Percentiles rank a stretch among this genome's conserved stretches.
phyloP scores from a whole-genome alignment of 2,888 invertebrate genomes.

The Ormyrus pomaceus region DNA sequence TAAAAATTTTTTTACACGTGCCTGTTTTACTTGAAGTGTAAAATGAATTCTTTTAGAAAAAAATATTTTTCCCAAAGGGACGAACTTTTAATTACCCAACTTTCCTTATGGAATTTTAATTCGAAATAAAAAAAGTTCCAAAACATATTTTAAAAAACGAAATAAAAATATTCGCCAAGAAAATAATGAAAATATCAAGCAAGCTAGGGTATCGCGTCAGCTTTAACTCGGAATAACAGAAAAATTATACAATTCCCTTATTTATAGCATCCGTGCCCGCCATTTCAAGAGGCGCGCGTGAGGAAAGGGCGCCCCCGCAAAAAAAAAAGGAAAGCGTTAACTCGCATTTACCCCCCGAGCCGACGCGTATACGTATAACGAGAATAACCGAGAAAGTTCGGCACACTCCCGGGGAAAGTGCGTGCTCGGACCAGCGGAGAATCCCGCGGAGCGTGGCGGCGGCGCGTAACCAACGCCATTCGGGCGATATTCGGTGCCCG shows the following conservation, averaged over 20 bases:
- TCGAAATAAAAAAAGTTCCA: too few species aligned
- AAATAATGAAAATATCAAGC: too few species aligned
- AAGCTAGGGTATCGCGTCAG: slow-evolving; percentile 1
- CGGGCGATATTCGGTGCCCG: slow-evolving; percentile 43
- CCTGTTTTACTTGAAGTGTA: too few species aligned
- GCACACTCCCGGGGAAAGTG: slow-evolving; percentile 30
- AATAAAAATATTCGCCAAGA: too few species aligned
- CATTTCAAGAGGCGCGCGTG: background rate
- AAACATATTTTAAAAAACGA: too few species aligned
- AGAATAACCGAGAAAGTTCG: slow-evolving; percentile 40
- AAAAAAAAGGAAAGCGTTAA: slow-evolving; percentile 17
- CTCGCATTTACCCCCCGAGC: slow-evolving; percentile 7
- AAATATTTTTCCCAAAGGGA: too few species aligned
- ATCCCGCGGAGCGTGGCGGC: slow-evolving; percentile 33
- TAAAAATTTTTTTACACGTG: too few species aligned
- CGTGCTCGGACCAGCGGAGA: slow-evolving; percentile 19
- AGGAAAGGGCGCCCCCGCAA: background rate
- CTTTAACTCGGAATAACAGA: slow-evolving; percentile 21
- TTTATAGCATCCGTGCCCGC: slow-evolving; percentile 14
- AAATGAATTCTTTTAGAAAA: too few species aligned
- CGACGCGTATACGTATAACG: background rate
- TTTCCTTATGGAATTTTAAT: too few species aligned
- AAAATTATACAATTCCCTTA: slow-evolving; percentile 10
- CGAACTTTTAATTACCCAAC: too few species aligned
- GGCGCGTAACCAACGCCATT: slow-evolving; percentile 46